These are phyloP conservation scores for Dione vanillae DNA, from an alignment of 2,888 invertebrate genomes.

Conservation along the genomic window DNA sequence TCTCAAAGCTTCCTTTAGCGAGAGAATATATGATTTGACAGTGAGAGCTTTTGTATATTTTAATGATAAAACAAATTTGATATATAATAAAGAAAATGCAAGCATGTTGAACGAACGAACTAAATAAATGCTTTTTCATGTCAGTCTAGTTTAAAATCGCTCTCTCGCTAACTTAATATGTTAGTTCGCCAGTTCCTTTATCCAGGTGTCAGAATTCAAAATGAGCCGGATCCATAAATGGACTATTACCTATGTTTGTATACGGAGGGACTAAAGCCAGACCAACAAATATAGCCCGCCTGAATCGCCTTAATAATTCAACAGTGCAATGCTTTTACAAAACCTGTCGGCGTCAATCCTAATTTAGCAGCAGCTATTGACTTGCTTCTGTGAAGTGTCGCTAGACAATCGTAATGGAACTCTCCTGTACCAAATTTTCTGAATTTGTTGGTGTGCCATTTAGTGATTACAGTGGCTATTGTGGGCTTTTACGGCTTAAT, in stretches of 20 bases:
- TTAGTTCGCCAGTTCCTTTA: conserved; percentile 72
- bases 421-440: conserved; percentile 63
- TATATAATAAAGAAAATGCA: neutral
- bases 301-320: conserved; percentile 82
- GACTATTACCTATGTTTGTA: conserved; percentile 62
- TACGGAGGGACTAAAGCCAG: conserved; percentile 61
- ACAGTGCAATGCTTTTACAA: conserved; percentile 85
- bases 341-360: conserved; percentile 83
- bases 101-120: neutral
- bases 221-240: conserved; percentile 75
- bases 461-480: conserved; percentile 22
- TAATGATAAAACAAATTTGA: conserved; percentile 6
- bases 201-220: conserved; percentile 80
- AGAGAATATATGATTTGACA: neutral
- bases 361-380: conserved; percentile 79
- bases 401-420: conserved; percentile 81
- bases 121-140: conserved; percentile 6
- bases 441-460: conserved; percentile 34
- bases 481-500: conserved; percentile 1
- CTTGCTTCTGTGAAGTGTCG: conserved; percentile 79
- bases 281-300: conserved; percentile 77
- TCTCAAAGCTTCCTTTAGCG: conserved; percentile 1
- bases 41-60: conserved; percentile 17
- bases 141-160: conserved; percentile 35
- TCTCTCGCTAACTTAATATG: conserved; percentile 51